A percentile compares a stretch with the other conserved stretches of the same genome.
Evolutionary conservation across 2,888 invertebrate genomes (phyloP).

Genomic region (Pristionchus maxplancki): DNA sequence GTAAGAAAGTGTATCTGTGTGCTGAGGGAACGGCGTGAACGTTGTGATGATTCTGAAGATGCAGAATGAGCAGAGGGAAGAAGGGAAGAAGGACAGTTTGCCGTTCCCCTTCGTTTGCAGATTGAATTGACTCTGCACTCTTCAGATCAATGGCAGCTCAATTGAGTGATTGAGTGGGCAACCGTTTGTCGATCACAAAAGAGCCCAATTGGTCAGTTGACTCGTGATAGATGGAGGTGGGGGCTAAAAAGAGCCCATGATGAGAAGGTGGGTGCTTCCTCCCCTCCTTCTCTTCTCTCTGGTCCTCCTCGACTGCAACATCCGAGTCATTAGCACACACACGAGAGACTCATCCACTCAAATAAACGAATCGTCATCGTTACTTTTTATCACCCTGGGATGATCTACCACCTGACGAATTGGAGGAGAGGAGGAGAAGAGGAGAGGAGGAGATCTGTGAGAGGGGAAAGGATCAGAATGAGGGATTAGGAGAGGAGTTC

Average conservation of each 20-base stretch:
- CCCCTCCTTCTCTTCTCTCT: background rate
- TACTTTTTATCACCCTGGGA: background rate
- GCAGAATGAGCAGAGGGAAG: too few species aligned
- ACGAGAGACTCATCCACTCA: background rate
- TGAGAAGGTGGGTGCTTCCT: constrained; percentile 4
- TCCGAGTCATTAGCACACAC: background rate
- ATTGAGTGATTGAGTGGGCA: background rate
- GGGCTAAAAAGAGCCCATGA: constrained; percentile 5
- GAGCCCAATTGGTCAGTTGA: background rate
- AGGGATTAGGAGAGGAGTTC: background rate
- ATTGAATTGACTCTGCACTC: background rate
- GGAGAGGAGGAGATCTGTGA: background rate
- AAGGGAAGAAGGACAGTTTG: background rate
- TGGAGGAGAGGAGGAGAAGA: too few species aligned
- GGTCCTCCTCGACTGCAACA: background rate
- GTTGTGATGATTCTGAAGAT: background rate
- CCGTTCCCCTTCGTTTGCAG: too few species aligned
- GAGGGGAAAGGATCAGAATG: background rate
- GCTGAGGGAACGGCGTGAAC: background rate
- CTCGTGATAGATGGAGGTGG: background rate
- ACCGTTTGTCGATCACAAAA: background rate
- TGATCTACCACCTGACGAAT: background rate
- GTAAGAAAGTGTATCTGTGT: background rate
- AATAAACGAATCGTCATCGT: constrained; percentile 11
- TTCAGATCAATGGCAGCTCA: background rate